phyloP scores from a whole-genome alignment of 2,888 invertebrate species.

The Limnephilus lunatus region DNA sequence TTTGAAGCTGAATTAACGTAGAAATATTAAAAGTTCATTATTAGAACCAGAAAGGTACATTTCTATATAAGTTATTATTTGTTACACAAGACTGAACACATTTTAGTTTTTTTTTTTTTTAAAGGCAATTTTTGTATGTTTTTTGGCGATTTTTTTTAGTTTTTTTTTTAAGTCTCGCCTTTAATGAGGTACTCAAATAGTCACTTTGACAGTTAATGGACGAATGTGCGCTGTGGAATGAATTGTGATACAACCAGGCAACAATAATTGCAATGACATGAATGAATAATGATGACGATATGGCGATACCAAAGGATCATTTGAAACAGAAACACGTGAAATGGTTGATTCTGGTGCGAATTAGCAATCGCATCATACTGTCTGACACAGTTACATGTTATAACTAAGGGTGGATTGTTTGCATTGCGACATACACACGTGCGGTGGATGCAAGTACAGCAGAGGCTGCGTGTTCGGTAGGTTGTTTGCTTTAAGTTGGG shows the following conservation, averaged over 20 bases:
- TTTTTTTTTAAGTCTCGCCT: background rate
- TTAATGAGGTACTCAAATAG: background rate
- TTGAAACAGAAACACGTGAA: background rate
- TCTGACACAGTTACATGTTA: background rate
- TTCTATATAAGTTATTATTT: background rate
- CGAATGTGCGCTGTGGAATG: slow-evolving; percentile 43
- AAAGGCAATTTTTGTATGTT: background rate
- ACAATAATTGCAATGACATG: slow-evolving; percentile 29
- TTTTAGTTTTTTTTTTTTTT: background rate
- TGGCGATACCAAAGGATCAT: background rate
- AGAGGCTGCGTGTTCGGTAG: slow-evolving; percentile 27
- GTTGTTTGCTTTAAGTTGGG: slow-evolving; percentile 21
- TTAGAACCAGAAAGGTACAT: background rate
- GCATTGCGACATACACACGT: slow-evolving; percentile 42
- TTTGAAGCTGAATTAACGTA: background rate
- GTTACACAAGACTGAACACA: background rate
- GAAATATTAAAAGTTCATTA: background rate
- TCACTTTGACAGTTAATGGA: background rate
- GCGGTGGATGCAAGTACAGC: slow-evolving; percentile 21
- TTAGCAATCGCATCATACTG: background rate
- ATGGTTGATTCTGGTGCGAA: background rate
- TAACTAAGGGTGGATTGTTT: background rate
- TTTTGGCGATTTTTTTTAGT: too few relatives aligned
- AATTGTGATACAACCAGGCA: slow-evolving; percentile 46
- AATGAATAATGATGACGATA: slow-evolving; percentile 34